A percentile compares a stretch with the other conserved stretches of the same genome.
Conservation (phyloP, 1,140 invertebrate species). For the Caenorhabditis brenneri region DNA sequence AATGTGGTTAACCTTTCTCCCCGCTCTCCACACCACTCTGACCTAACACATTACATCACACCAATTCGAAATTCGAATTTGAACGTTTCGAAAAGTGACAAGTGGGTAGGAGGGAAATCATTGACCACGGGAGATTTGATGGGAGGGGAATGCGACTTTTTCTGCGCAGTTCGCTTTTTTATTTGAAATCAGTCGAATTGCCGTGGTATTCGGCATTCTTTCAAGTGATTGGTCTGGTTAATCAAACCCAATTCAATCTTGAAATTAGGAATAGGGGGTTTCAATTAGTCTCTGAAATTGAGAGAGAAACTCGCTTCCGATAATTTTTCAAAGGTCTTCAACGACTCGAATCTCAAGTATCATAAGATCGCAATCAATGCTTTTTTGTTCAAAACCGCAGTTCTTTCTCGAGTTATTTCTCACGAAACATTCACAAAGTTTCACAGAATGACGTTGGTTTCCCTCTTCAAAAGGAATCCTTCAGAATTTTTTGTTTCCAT, state of each 20-base stretch:
- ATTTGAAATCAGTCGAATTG: not conserved
- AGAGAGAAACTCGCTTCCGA: too few relatives aligned
- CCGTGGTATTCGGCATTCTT: not conserved
- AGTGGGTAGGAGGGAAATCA: not conserved
- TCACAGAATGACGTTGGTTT: not conserved
- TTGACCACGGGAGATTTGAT: not conserved
- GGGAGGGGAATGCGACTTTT: not conserved
- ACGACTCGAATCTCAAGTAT: too few relatives aligned
- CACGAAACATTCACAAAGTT: not conserved
- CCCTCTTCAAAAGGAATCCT: not conserved
- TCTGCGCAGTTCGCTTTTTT: not conserved
- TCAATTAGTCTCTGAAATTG: too few relatives aligned
- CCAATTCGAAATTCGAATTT: conserved; percentile 28
- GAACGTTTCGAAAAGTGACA: conserved; percentile 36
- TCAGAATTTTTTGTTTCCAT: not conserved
- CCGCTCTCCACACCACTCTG: not conserved
- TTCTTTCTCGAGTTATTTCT: not conserved
- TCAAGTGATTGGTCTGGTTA: too few relatives aligned
- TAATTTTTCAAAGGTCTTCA: too few relatives aligned
- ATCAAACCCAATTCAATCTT: too few relatives aligned
- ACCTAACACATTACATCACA: conserved; percentile 27
- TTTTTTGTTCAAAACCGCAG: not conserved
- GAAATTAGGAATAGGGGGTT: too few relatives aligned
- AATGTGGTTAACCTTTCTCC: not conserved
- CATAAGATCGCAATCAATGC: too few relatives aligned